Base-by-base conservation (phyloP, 2,888 invertebrate species). In the Tenthredo scrophulariae region DNA sequence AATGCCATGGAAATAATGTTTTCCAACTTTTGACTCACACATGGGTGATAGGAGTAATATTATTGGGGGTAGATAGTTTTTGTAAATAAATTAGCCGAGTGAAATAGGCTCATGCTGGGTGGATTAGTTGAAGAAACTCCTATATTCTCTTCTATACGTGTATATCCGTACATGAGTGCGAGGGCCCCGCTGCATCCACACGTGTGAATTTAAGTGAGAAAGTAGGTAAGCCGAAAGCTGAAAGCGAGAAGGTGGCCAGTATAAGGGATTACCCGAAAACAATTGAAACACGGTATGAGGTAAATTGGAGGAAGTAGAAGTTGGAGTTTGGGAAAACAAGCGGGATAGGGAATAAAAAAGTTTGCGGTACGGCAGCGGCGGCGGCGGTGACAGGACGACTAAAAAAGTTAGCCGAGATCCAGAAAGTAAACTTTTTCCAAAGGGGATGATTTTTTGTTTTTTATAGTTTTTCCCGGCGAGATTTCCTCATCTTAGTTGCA, bases 381-480 rank as follows among this genome's bases (percentile, higher is more conserved):
- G 18, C 62, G 70, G 37, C 43, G 13, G 22, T 22, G 40, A 40
- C 40, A 74, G 43, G 43, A 10, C 5, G 72, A 74, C 72, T 74
- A 43, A 74, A 74, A 74, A 74, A 74, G 72, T 74, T 74, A 74
- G 13, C 72, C 72, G 72, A 40, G 72, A 40, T 33, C 67, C 67
- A 33, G 67, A 67, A 67, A 67, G 29, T 67, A 26, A 74, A 74
- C 72, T 74, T 74, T 74, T 74, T 22, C 15, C 72, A 43, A 29
- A 74, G 43, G 40, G 0, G 43, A 74, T 13, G 46, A 37, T 37
- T 26, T 33, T 67, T n/a, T n/a, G n/a, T n/a, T n/a, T 29, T 67
- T 70, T 37, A 70, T 70, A 70, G 70, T 70, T 70, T 67, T 13
- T n/a, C n/a, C 15, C 18, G 33, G 7, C 18, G 4, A 37, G 33